Evolutionary conservation across 2,797 vertebrate species (phyloP), one percentile per base, ranked within the genome.

Genomic region (Lagodon rhomboides): DNA sequence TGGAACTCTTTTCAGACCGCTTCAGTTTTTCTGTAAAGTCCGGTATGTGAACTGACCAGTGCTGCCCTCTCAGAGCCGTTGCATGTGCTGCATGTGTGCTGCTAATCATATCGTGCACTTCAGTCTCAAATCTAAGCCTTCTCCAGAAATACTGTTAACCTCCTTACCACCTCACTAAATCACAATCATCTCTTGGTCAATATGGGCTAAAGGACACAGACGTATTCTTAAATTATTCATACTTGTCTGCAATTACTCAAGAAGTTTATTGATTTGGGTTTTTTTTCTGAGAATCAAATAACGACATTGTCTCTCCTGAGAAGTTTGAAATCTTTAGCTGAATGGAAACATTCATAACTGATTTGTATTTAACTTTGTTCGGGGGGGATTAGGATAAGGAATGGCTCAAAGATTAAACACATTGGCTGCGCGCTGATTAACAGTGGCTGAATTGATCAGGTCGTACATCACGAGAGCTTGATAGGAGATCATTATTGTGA

Each of bases 11-110:
- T 95, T 95, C 92, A 92, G 91, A 77, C 94, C 94, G 22, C 93
- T 95, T 89, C 92, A 85, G 87, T 94, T 95, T 93, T 95, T 94
- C 94, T 94, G 64, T 95, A 95, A 95, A 95, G 92, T 93, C 94
- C 94, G 94, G 94, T 95, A 95, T 92, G 94, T 95, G 94, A 94
- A 86, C 87, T 88, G 91, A 90, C 72, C 82, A 80, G 72, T 76
- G 85, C 84, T 90, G 83, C 75, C 82, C 72, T 90, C 62, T 80
- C 75, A 71, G 89, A 63, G 74, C 87, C 77, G 87, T 72, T 91
- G 94, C 95, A 95, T 94, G 94, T 89, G 71, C 80, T 76, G 94
- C 94, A 94, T 93, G 93, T 87, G 77, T 87, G 88, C 90, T 86
- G 89, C 86, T 90, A 85, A 87, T 81, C 43, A 22, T 77, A 49